Percentiles rank a stretch among this genome's conserved stretches.
Conservation (phyloP, 2,797 vertebrate genomes). For the Intellagama lesueurii region DNA sequence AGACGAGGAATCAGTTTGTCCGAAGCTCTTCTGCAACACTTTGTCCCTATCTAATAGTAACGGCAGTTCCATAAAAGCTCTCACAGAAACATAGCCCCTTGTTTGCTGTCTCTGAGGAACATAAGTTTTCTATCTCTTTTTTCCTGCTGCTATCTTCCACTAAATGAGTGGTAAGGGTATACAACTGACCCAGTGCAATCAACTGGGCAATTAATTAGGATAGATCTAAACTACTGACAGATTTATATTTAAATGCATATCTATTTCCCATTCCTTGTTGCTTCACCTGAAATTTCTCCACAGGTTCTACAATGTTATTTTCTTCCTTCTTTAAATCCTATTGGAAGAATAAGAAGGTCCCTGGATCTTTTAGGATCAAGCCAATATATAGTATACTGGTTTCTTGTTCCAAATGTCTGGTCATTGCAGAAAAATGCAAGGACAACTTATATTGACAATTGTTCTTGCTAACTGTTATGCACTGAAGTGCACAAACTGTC, state of each 20-base stretch:
- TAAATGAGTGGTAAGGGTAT: background rate
- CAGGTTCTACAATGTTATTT: background rate
- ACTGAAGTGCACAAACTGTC: constrained; percentile 51
- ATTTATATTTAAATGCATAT: constrained; percentile 1
- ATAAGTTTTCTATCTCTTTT: no score
- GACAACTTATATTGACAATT: constrained; percentile 44
- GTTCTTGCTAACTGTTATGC: constrained; percentile 53
- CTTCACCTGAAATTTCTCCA: background rate
- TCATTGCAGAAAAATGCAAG: constrained; percentile 28
- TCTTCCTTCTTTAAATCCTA: background rate
- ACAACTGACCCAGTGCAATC: background rate
- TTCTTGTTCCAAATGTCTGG: background rate
- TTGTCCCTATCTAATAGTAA: no score
- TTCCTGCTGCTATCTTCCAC: background rate
- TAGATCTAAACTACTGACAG: background rate
- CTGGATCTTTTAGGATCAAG: background rate
- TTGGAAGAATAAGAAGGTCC: background rate
- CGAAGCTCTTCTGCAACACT: no score
- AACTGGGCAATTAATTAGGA: background rate
- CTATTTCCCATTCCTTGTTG: background rate
- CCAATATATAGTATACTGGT: background rate
- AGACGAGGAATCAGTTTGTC: no score
- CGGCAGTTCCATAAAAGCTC: no score
- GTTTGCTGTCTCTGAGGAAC: background rate
- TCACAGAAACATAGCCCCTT: background rate